These are phyloP conservation scores for Adrianichthys oophorus DNA, from an alignment of 2,797 vertebrate species.

Conservation along the genomic window DNA sequence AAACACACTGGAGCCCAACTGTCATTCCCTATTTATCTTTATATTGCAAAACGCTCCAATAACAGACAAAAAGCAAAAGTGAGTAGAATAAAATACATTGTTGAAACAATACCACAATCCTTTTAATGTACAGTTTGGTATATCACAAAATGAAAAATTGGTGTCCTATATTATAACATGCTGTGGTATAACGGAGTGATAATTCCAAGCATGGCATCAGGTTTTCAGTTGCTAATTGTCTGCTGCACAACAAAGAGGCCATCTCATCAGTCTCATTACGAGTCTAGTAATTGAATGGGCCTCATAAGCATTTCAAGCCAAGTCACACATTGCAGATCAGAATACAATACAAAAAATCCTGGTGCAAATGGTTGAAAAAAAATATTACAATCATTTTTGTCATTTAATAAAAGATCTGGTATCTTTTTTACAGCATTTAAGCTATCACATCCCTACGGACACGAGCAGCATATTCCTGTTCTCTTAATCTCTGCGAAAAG, in stretches of 20 bases:
- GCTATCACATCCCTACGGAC: conserved; percentile 22
- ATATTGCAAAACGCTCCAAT: conserved; percentile 12
- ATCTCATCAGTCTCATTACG: conserved; percentile 31
- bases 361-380: conserved; percentile 30
- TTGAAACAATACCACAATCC: conserved; percentile 4
- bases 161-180: not conserved
- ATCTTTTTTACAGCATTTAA: conserved; percentile 32
- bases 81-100: conserved; percentile 16
- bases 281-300: conserved; percentile 25
- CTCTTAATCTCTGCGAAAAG: conserved; percentile 44
- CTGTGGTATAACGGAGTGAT: not conserved
- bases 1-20: not conserved
- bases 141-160: conserved; percentile 19
- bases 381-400: not conserved
- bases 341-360: conserved; percentile 16
- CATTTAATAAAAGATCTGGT: too few relatives aligned
- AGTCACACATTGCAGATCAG: conserved; percentile 14
- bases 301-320: conserved; percentile 17
- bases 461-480: conserved; percentile 22
- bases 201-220: conserved; percentile 5
- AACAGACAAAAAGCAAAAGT: conserved; percentile 17
- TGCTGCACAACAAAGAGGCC: conserved; percentile 3
- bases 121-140: conserved; percentile 13
- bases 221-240: conserved; percentile 8
- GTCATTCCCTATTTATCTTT: conserved; percentile 21